These are phyloP conservation scores for Chrysocyon brachyurus DNA, from an alignment of 2,797 vertebrate species.

Conservation along the genomic window DNA sequence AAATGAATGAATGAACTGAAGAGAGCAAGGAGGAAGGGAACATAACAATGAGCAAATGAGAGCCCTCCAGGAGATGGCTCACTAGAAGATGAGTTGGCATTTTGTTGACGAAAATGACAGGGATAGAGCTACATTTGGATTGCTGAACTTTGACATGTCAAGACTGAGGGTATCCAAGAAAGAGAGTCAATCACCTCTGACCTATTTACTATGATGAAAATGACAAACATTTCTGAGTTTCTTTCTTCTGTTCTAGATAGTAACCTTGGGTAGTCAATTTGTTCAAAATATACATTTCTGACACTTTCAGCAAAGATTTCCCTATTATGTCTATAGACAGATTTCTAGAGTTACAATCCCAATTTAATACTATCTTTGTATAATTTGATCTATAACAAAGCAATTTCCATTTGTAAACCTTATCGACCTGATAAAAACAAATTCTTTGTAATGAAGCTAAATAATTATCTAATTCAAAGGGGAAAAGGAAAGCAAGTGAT, in stretches of 20 bases:
- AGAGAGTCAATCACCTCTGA: not conserved
- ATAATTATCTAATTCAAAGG: slow-evolving; percentile 30
- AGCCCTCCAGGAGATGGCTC: not conserved
- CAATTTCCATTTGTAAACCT: not conserved
- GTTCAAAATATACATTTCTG: not conserved
- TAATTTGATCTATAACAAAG: slow-evolving; percentile 47
- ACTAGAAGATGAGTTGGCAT: not conserved
- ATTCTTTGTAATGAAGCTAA: slow-evolving; percentile 19
- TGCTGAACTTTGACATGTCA: not conserved
- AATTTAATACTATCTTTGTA: slow-evolving; percentile 4
- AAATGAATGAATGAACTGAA: not conserved
- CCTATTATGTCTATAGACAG: not conserved
- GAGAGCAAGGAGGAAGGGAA: not conserved
- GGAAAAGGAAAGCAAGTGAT: not conserved
- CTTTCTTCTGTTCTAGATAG: not conserved
- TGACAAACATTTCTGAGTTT: not conserved
- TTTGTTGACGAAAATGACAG: not conserved
- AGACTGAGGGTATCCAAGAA: not conserved
- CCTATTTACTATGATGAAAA: not conserved
- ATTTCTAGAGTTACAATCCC: not conserved
- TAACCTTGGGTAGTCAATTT: not conserved
- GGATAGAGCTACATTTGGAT: not conserved
- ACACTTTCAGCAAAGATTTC: not conserved
- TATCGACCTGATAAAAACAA: slow-evolving; percentile 7
- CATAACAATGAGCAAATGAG: not conserved